These are phyloP conservation scores for Oedothorax gibbosus DNA, from an alignment of 1,140 invertebrate species.

Conservation along the genomic window DNA sequence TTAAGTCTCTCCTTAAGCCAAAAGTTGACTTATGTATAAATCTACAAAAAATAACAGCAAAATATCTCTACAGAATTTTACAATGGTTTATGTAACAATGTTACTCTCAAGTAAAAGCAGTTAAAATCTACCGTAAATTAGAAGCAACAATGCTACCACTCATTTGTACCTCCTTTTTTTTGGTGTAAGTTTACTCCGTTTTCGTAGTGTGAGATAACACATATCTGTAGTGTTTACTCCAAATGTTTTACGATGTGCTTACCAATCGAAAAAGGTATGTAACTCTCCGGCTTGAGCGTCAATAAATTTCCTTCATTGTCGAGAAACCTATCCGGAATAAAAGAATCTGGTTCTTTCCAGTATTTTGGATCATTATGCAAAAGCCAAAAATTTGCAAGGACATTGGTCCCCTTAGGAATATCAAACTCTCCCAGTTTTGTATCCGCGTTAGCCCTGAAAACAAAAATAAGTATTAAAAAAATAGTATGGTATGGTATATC, in stretches of 20 bases:
- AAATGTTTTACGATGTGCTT: neutral
- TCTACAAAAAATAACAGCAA: too few relatives aligned
- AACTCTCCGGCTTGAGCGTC: constrained; percentile 50
- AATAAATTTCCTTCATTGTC: constrained; percentile 60
- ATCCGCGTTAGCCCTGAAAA: constrained; percentile 41
- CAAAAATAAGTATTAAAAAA: neutral
- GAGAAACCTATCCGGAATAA: constrained; percentile 77
- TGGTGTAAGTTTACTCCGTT: too few relatives aligned
- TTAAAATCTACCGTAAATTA: too few relatives aligned
- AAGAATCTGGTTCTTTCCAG: constrained; percentile 79
- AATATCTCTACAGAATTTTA: too few relatives aligned
- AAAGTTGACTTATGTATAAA: too few relatives aligned
- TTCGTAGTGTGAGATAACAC: too few relatives aligned
- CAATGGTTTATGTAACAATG: too few relatives aligned
- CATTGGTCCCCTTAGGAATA: constrained; percentile 65
- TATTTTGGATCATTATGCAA: constrained; percentile 76
- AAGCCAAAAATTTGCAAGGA: constrained; percentile 78
- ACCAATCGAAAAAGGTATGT: constrained; percentile 65
- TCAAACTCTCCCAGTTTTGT: constrained; percentile 43
- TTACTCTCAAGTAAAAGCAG: too few relatives aligned
- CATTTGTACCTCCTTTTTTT: too few relatives aligned
- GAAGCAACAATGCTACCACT: too few relatives aligned
- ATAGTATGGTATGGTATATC: neutral
- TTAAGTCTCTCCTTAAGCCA: too few relatives aligned
- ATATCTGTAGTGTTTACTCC: too few relatives aligned